Conservation (phyloP, 2,113 vertebrate genomes). For the Myrmecobius fasciatus region DNA sequence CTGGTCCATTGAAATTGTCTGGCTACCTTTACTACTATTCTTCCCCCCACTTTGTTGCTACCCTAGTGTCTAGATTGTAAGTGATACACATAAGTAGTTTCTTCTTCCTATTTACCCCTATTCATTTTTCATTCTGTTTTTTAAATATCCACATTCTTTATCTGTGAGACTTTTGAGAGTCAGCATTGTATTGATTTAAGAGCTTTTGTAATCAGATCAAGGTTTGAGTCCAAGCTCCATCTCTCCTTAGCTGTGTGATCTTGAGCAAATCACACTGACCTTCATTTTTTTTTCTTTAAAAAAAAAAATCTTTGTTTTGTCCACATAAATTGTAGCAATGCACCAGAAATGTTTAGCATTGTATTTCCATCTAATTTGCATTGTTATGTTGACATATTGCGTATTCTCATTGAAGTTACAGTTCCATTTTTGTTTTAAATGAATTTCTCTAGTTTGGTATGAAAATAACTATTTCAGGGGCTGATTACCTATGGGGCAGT, state of each 20-base stretch:
- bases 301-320: neutral
- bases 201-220: neutral
- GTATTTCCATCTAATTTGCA: neutral
- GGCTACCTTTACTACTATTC: too few species aligned
- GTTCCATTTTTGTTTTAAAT: neutral
- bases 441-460: neutral
- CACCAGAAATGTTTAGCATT: neutral
- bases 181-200: neutral
- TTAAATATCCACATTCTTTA: neutral
- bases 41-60: neutral
- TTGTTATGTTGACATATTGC: neutral
- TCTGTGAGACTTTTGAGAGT: neutral
- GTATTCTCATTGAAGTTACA: neutral
- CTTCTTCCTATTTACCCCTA: neutral
- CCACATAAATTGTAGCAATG: neutral
- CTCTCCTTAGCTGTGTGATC: neutral
- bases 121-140: neutral
- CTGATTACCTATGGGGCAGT: neutral
- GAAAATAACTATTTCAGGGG: neutral
- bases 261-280: neutral
- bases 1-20: too few species aligned
- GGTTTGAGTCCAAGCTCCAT: neutral
- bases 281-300: too few species aligned
- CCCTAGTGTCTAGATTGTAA: neutral
- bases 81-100: neutral